Conservation (phyloP, 2,888 invertebrate genomes). For the Synanthedon formicaeformis region DNA sequence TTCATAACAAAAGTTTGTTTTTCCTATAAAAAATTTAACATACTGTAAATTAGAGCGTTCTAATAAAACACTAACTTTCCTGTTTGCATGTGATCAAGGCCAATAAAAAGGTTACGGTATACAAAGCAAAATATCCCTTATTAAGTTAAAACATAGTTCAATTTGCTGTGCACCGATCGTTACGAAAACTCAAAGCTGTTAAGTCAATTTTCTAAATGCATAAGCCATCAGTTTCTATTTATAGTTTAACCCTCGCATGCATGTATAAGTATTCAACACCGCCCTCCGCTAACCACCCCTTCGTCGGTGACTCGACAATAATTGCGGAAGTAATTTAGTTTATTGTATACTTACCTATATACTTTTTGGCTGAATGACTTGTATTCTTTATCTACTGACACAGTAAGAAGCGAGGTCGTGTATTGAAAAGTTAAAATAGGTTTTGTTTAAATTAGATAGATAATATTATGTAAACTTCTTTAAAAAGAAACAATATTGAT, state of each 20-base stretch:
- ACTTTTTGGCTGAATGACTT: conserved; percentile 6
- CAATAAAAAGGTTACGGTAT: too few relatives aligned
- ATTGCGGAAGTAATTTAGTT: conserved; percentile 10
- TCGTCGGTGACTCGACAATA: conserved; percentile 1
- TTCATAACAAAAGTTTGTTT: too few relatives aligned
- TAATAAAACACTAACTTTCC: too few relatives aligned
- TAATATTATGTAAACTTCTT: too few relatives aligned
- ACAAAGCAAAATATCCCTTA: too few relatives aligned
- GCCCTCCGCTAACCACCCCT: conserved; percentile 1
- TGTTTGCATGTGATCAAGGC: too few relatives aligned
- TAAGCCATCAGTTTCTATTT: conserved; percentile 3
- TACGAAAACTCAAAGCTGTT: conserved; percentile 5
- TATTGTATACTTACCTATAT: conserved; percentile 4
- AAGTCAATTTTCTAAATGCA: conserved; percentile 19
- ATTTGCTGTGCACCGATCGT: background rate
- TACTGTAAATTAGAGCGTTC: too few relatives aligned
- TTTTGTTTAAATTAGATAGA: too few relatives aligned
- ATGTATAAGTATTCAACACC: conserved; percentile 3
- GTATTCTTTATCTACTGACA: conserved; percentile 4
- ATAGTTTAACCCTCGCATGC: conserved; percentile 1
- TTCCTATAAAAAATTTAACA: too few relatives aligned
- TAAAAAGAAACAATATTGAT: too few relatives aligned
- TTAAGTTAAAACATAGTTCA: background rate
- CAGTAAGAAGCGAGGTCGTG: conserved; percentile 9
- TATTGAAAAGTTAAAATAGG: background rate